phyloP scores from a whole-genome alignment of 2,113 vertebrate genomes.

The Nothoprocta perdicaria region DNA sequence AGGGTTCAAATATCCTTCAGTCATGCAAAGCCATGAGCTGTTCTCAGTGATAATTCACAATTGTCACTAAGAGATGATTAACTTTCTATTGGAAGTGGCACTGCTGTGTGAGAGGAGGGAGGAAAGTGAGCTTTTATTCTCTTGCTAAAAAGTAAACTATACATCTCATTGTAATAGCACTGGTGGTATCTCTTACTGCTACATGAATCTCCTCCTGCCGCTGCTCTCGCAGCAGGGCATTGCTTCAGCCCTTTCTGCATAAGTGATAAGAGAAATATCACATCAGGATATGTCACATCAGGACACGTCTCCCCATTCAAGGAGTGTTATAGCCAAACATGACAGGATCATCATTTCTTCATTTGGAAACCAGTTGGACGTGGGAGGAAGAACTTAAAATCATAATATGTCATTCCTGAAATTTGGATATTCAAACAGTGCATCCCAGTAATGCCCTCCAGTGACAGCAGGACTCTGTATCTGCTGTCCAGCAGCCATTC shows the following conservation, averaged over 20 bases:
- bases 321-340: background rate
- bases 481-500: background rate
- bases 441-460: background rate
- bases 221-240: background rate
- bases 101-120: background rate
- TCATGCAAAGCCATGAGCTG: background rate
- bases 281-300: background rate
- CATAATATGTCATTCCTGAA: fast-evolving
- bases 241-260: background rate
- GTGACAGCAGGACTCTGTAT: background rate
- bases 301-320: background rate
- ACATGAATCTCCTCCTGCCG: background rate
- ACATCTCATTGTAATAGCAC: background rate
- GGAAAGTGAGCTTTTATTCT: background rate
- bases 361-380: background rate
- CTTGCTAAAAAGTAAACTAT: background rate
- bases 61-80: background rate
- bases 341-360: background rate
- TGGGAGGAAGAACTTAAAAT: background rate
- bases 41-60: background rate
- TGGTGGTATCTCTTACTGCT: background rate
- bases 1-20: background rate
- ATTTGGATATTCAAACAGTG: background rate
- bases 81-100: background rate
- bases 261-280: background rate